Evolutionary conservation across 2,888 invertebrate genomes (phyloP).

Genomic region (Pyrocoelia pectoralis): DNA sequence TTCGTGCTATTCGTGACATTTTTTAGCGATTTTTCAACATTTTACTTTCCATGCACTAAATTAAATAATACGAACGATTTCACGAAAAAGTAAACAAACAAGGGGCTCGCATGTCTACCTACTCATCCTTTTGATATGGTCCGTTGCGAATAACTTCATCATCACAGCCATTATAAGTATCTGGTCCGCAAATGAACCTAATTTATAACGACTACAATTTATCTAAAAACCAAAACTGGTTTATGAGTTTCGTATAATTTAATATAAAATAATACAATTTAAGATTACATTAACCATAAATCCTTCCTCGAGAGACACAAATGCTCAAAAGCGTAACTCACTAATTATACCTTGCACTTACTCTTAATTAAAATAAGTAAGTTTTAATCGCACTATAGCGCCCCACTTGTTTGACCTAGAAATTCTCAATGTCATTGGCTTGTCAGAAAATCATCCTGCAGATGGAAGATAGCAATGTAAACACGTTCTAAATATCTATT

Average conservation of each 20-base stretch:
- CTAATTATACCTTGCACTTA: constrained; percentile 20
- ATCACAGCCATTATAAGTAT: too few species aligned
- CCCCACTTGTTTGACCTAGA: constrained; percentile 52
- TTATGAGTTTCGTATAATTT: neutral
- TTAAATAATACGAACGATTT: too few species aligned
- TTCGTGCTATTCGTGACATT: too few species aligned
- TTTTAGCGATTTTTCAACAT: too few species aligned
- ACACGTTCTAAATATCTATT: constrained; percentile 12
- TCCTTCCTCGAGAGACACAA: constrained; percentile 12
- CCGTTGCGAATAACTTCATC: too few species aligned
- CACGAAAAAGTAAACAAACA: too few species aligned
- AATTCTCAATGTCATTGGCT: constrained; percentile 54
- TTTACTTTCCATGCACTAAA: too few species aligned
- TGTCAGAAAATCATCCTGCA: constrained; percentile 43
- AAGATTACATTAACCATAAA: constrained; percentile 1
- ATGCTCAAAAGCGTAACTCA: constrained; percentile 19
- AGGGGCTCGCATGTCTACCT: too few species aligned
- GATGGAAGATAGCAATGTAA: constrained; percentile 25
- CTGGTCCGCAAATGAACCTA: too few species aligned
- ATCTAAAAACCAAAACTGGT: neutral
- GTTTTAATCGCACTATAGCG: constrained; percentile 46
- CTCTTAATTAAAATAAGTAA: constrained; percentile 18
- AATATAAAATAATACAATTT: too few species aligned
- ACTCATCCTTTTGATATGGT: too few species aligned
- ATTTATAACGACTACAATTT: neutral